phyloP scores from a whole-genome alignment of 2,113 vertebrate genomes.

The Erpornis zantholeuca region DNA sequence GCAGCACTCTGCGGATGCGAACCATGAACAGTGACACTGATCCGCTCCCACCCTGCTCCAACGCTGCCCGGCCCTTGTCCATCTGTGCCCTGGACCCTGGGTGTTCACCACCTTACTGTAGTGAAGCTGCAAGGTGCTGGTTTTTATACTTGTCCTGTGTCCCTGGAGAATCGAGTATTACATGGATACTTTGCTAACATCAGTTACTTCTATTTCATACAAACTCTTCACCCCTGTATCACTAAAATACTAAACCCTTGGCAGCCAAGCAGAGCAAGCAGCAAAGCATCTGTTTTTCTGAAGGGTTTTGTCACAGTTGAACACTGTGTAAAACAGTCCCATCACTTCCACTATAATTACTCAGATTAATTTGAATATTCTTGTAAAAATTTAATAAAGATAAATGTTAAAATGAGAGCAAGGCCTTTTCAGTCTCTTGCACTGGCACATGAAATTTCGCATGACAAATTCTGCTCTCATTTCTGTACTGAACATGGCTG shows the following conservation, averaged over 20 bases:
- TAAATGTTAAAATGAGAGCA: neutral
- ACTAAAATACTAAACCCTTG: neutral
- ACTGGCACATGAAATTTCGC: neutral
- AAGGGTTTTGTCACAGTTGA: neutral
- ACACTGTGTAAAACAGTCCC: neutral
- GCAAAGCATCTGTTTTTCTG: neutral
- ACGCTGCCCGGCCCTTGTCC: neutral
- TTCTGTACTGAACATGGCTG: neutral
- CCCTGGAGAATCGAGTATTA: neutral
- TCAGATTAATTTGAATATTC: neutral
- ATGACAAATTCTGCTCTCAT: neutral
- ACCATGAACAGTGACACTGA: neutral
- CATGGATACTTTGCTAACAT: neutral
- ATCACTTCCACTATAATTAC: neutral
- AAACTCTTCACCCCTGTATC: neutral
- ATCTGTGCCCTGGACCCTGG: slow-evolving; percentile 15
- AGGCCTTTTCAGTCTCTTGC: neutral
- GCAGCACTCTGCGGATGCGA: neutral
- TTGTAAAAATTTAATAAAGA: slow-evolving; percentile 47
- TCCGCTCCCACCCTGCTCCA: neutral
- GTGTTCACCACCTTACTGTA: fast-evolving
- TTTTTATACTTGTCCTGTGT: neutral
- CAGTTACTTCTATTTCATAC: neutral
- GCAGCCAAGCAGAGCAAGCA: neutral
- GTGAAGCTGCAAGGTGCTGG: neutral